Evolutionary conservation across 2,113 vertebrate genomes (phyloP), one percentile per base, ranked within the genome.

Genomic region (Plecotus auritus): DNA sequence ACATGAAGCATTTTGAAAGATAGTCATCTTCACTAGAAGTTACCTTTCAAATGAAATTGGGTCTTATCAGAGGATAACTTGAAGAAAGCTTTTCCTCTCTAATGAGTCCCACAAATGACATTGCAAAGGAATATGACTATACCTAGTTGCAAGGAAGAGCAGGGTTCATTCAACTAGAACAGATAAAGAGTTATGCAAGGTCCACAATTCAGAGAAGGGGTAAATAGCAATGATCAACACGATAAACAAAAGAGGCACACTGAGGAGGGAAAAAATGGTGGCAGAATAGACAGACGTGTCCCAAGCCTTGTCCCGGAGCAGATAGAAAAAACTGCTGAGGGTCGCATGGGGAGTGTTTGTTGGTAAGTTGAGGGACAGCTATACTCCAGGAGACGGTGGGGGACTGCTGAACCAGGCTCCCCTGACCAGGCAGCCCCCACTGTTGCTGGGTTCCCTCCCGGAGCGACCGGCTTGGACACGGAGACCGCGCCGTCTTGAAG

Each of bases 1-100:
- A 93, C n/a, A 30, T 72, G 42, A 76, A 88, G 11, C 64, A 35
- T 83, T 85, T 94, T 93, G n/a, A 93, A 91, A 85, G 69, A 88
- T 7, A 89, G n/a, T 45, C 23, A 28, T 76, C 61, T 59, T 67
- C 47, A 61, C n/a, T 56, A 61, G 40, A 87, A 23, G 40, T 42
- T 91, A 89, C 42, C 72, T 64, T 90, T 89, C 26, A 73, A 88
- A 42, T 64, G 7, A 93, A 87, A 89, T 10, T 64, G 9, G 14
- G 0, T 72, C 51, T 66, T 88, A 86, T 14, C 59, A 26, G 76
- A 61, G 40, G 47, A 10, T 83, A n/a, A 61, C 40, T 56, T 82
- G 9, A 23, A 92, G 64, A 66, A 96, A 66, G 4, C 14, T 80
- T 49, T 77, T 91, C 12, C 32, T 86, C 47, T 18, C 80, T 93